Evolutionary conservation across 2,888 invertebrate genomes (phyloP).

Genomic region (Cactoblastis cactorum): DNA sequence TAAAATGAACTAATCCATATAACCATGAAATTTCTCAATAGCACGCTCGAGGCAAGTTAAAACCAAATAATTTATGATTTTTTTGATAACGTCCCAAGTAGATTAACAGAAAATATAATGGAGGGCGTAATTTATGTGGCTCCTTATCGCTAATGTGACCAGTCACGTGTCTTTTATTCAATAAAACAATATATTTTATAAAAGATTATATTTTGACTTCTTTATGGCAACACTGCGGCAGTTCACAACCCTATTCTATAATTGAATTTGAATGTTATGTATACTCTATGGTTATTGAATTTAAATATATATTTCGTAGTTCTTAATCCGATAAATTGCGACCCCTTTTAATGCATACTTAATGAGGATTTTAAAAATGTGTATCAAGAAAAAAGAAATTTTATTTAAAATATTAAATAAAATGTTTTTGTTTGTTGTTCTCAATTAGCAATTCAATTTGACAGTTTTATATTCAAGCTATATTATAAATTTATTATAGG

Average conservation of each 20-base stretch:
- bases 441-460: background rate
- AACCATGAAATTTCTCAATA: constrained; percentile 61
- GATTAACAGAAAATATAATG: constrained; percentile 66
- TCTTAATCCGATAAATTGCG: constrained; percentile 6
- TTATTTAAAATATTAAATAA: background rate
- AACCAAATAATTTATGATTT: constrained; percentile 60
- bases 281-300: constrained; percentile 11
- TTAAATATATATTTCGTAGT: constrained; percentile 10
- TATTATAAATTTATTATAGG: no score
- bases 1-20: constrained; percentile 61
- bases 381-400: background rate
- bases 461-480: no score
- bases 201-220: constrained; percentile 39
- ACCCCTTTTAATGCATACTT: constrained; percentile 12
- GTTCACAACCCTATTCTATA: constrained; percentile 14
- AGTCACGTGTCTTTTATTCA: constrained; percentile 59
- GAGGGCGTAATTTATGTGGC: constrained; percentile 60
- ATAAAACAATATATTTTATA: constrained; percentile 56
- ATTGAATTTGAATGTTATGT: constrained; percentile 25
- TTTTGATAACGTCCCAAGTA: constrained; percentile 49
- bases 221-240: constrained; percentile 26
- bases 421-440: background rate
- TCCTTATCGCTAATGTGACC: constrained; percentile 54
- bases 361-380: constrained; percentile 1
- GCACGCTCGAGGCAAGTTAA: constrained; percentile 55